Percentiles rank a stretch among this genome's conserved stretches.
Evolutionary conservation across 2,888 invertebrate genomes (phyloP).

Genomic region (Xestia sexstrigata): DNA sequence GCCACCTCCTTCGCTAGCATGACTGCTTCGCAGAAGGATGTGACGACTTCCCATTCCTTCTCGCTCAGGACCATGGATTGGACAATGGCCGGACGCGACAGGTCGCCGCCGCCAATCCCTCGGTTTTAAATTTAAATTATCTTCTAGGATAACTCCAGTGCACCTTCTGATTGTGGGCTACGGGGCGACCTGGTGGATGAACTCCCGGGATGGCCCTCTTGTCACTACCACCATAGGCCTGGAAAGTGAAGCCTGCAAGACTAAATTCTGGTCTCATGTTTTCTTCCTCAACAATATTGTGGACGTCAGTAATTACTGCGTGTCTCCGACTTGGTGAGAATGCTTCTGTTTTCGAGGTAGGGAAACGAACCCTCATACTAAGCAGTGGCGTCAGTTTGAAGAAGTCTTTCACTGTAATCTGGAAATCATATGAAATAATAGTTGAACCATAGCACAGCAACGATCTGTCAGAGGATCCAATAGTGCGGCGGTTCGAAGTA

Average conservation of each 20-base stretch:
- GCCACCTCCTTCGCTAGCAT: no score
- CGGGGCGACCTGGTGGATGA: constrained; percentile 64
- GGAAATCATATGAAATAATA: neutral
- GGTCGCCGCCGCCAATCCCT: neutral
- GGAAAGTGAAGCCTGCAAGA: constrained; percentile 51
- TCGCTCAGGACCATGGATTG: no score
- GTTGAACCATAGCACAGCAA: no score
- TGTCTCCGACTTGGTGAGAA: constrained; percentile 65
- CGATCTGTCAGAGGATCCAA: no score
- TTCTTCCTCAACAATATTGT: constrained; percentile 65
- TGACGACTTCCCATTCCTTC: no score
- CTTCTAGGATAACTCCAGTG: constrained; percentile 62
- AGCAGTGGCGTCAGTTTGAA: neutral
- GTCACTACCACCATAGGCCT: constrained; percentile 52
- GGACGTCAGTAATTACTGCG: constrained; percentile 51
- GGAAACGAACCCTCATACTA: neutral
- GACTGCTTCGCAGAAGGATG: no score
- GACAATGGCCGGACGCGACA: no score
- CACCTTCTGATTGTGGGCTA: constrained; percentile 57
- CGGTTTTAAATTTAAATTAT: neutral
- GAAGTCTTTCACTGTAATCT: neutral
- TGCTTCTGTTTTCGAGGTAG: neutral
- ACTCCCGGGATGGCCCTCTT: constrained; percentile 58
- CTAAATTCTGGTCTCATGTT: constrained; percentile 66
- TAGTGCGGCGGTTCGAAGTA: no score